These are phyloP conservation scores for Antheraea mylitta DNA, from an alignment of 1,140 invertebrate species.

Conservation along the genomic window DNA sequence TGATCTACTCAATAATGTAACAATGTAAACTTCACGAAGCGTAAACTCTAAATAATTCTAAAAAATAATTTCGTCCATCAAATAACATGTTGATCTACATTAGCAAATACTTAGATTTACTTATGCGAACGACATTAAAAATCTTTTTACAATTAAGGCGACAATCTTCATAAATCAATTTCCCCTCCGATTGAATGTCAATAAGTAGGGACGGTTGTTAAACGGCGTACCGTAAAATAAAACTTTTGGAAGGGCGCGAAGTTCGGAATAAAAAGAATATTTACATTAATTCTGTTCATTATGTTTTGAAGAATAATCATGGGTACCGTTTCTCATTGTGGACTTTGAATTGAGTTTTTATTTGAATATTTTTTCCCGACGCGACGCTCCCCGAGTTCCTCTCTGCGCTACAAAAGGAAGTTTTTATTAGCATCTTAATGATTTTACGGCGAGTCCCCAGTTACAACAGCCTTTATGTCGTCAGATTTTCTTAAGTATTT, in stretches of 20 bases:
- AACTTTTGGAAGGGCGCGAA: slow-evolving; percentile 75
- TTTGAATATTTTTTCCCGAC: slow-evolving; percentile 77
- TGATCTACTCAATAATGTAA: slow-evolving; percentile 62
- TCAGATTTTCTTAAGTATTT: slow-evolving; percentile 79
- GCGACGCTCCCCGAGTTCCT: slow-evolving; percentile 65
- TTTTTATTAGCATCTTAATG: slow-evolving; percentile 81
- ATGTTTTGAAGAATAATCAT: slow-evolving; percentile 80
- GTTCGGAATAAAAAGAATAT: slow-evolving; percentile 77
- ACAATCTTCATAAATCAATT: slow-evolving; percentile 79
- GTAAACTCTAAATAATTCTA: slow-evolving; percentile 8
- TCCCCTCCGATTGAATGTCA: slow-evolving; percentile 77
- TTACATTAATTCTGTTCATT: slow-evolving; percentile 81
- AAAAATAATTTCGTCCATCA: slow-evolving; percentile 14
- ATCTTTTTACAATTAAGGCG: slow-evolving; percentile 74
- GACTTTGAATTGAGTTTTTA: slow-evolving; percentile 77
- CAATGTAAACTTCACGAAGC: slow-evolving; percentile 43
- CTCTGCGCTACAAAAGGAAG: slow-evolving; percentile 75
- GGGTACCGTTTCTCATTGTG: slow-evolving; percentile 71
- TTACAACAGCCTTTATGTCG: slow-evolving; percentile 79
- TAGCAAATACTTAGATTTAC: slow-evolving; percentile 24
- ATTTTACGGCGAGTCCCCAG: slow-evolving; percentile 78
- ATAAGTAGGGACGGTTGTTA: slow-evolving; percentile 77
- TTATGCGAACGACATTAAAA: slow-evolving; percentile 31
- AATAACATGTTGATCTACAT: not conserved
- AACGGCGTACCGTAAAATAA: slow-evolving; percentile 76